phyloP scores from a whole-genome alignment of 2,797 vertebrate genomes.

The Serranus cabrilla region DNA sequence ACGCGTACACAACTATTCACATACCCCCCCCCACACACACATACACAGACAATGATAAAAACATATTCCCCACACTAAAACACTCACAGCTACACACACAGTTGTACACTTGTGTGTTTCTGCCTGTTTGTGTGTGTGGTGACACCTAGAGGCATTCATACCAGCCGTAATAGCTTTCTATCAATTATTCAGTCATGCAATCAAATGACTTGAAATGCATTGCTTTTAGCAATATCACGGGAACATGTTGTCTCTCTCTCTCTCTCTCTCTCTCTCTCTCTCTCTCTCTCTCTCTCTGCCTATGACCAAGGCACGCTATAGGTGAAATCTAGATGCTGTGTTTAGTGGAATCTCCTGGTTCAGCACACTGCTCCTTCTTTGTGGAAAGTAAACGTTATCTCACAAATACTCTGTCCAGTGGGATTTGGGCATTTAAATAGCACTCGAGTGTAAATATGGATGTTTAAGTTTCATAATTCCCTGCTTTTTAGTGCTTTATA shows the following conservation, averaged over 20 bases:
- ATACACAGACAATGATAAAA: slow-evolving; percentile 11
- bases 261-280: background rate
- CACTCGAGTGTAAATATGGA: slow-evolving; percentile 7
- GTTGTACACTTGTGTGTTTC: background rate
- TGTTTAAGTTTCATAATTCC: background rate
- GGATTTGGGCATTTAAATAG: background rate
- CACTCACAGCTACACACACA: background rate
- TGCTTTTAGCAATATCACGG: slow-evolving; percentile 52
- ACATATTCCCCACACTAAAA: background rate
- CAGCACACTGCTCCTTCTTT: background rate
- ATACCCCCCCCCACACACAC: slow-evolving; percentile 4
- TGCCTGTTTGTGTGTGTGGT: slow-evolving; percentile 6
- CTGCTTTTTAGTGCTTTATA: background rate
- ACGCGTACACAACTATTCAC: slow-evolving; percentile 40
- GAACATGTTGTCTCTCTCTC: slow-evolving; percentile 15
- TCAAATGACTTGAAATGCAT: slow-evolving; percentile 62
- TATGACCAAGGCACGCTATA: slow-evolving; percentile 2
- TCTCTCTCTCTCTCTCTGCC: background rate
- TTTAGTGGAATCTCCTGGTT: slow-evolving; percentile 1
- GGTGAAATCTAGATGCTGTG: slow-evolving; percentile 5
- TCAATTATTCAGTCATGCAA: slow-evolving; percentile 76
- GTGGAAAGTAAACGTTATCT: background rate
- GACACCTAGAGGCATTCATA: slow-evolving; percentile 63
- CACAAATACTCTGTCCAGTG: background rate
- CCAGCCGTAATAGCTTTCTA: slow-evolving; percentile 65